Evolutionary conservation across 2,888 invertebrate genomes (phyloP), one percentile per base, ranked within the genome.

Genomic region (Bimastos eiseni): DNA sequence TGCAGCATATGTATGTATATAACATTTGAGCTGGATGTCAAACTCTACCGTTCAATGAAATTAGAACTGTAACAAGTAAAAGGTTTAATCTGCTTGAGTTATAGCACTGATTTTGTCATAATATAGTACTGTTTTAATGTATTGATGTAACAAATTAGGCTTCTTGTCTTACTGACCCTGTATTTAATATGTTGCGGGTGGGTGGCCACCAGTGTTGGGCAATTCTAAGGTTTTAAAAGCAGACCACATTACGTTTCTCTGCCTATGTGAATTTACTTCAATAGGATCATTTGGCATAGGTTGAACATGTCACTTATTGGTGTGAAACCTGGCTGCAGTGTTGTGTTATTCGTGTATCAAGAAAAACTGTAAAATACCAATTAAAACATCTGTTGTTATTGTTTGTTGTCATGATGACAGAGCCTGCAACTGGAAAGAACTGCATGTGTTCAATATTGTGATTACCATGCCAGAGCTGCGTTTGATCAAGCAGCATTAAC

Each of bases 21-120:
- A 70, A 70, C 1, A 8, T 70, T 70, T 70, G 30, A 70, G 70
- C 30, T 70, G 70, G 70, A 70, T 70, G 70, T 70, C 5, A 70
- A 30, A n/a, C 30, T 70, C 17, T n/a, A 70, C 70, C n/a, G 19
- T 70, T n/a, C n/a, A 70, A 70, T 70, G 70, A 70, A 70, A 70
- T 70, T 70, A 70, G 70, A n/a, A 70, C 49, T 21, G 21, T 49
- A 49, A n/a, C 70, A 70, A n/a, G 30, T 70, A n/a, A 30, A n/a
- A 70, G 70, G 49, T 49, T 49, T 17, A 49, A 49, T 49, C 49
- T 49, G 49, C 49, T 49, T 17, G 70, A 70, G 70, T 70, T 70
- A 70, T n/a, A 70, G n/a, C 70, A 70, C 70, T 70, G n/a, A 70
- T 70, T n/a, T n/a, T 70, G 70, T 70, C 70, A 70, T 70, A 70